Evolutionary conservation across 2,113 vertebrate species (phyloP).

Genomic region (Corythornis vintsioides): DNA sequence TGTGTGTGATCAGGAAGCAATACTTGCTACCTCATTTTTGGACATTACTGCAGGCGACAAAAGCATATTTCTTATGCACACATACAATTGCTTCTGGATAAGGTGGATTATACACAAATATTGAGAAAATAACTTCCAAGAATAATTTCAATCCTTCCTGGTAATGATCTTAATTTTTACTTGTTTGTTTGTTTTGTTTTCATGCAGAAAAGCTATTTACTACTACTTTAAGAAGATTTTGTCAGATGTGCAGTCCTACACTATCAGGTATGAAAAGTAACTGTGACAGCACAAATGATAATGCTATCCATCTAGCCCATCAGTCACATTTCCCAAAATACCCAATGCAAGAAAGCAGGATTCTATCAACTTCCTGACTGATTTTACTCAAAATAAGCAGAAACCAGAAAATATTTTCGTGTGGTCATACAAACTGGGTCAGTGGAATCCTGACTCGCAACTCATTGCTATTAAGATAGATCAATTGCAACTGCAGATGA

Average conservation of each 20-base stretch:
- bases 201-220: not conserved
- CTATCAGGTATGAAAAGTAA: not conserved
- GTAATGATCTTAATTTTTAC: not conserved
- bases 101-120: constrained; percentile 1
- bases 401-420: not conserved
- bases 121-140: constrained; percentile 31
- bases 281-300: constrained; percentile 1
- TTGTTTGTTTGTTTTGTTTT: not conserved
- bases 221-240: not conserved
- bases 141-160: not conserved
- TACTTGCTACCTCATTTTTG: constrained; percentile 8
- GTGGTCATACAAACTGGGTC: not conserved
- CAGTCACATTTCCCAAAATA: not conserved
- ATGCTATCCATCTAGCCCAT: not conserved
- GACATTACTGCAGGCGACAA: not conserved
- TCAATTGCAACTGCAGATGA: not conserved
- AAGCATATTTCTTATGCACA: not conserved
- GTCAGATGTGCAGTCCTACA: not conserved
- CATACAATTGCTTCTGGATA: not conserved
- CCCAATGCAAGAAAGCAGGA: not conserved
- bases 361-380: not conserved
- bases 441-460: not conserved
- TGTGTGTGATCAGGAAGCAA: constrained; percentile 1
- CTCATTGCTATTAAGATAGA: not conserved
- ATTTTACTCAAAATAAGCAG: not conserved